Evolutionary conservation across 2,888 invertebrate genomes (phyloP).

Genomic region (Temnothorax rugatulus): DNA sequence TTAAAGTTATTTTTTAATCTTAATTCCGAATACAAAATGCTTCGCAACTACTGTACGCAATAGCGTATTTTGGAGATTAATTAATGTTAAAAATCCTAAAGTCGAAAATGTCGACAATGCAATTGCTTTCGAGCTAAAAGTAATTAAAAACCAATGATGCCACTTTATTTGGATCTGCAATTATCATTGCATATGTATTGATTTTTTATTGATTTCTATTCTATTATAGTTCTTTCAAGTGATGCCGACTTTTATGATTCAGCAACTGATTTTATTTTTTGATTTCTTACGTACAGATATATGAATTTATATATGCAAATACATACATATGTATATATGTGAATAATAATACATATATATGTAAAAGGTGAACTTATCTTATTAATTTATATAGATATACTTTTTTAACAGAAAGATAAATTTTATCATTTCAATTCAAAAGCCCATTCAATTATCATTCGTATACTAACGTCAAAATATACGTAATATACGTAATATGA

Average conservation of each 20-base stretch:
- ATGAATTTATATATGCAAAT: neutral
- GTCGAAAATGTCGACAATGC: neutral
- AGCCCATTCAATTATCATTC: too few relatives aligned
- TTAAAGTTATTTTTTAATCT: conserved; percentile 49
- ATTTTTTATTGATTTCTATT: too few relatives aligned
- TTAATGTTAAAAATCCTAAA: neutral
- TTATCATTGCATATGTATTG: neutral
- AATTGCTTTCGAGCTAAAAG: neutral
- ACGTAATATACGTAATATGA: too few relatives aligned
- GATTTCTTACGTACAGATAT: neutral
- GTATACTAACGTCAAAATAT: too few relatives aligned
- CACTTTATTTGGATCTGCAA: neutral
- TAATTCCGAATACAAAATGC: neutral
- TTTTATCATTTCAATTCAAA: too few relatives aligned
- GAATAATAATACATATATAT: neutral
- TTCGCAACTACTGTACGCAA: neutral
- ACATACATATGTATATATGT: neutral
- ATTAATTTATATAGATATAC: neutral
- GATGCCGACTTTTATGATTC: neutral
- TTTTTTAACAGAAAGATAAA: neutral
- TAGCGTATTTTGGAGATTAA: neutral
- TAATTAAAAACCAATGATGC: neutral
- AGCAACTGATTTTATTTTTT: neutral
- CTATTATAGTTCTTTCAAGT: neutral
- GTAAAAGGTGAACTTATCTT: neutral